Evolutionary conservation across 1,140 invertebrate species (phyloP), one percentile per base, ranked within the genome.

Genomic region (Samia ricini): DNA sequence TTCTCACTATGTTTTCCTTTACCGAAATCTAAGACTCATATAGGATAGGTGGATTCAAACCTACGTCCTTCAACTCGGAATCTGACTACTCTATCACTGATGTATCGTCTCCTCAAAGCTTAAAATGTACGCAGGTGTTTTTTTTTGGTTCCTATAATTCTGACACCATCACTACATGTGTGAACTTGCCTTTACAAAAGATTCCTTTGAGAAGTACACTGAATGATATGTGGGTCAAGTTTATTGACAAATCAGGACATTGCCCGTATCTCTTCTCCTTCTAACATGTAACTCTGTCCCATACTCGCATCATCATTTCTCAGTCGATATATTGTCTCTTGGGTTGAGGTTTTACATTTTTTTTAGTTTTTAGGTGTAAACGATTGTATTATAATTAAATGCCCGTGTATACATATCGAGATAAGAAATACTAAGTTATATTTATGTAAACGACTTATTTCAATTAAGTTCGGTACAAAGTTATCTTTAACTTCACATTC

Each of bases 221-320:
- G 77, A 86, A 86, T 86, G 82, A 83, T 81, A 88, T 81, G 82
- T 88, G 68, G 83, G 85, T 87, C 84, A 87, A 85, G 82, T 85
- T 87, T 87, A 87, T 87, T 86, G 81, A 84, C 78, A 78, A 81
- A 84, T 72, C 77, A 79, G 81, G 73, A 81, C 79, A 61, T 81
- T 81, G 76, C 77, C 73, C 72, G 66, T 59, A 19, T 65, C 56
- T 15, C 26, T 8, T 65, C 67, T n/a, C 33, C 15, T 4, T 64
- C 56, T n/a, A 6, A 23, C 71, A 3, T 42, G 55, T 64, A 29
- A 55, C 54, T 22, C 15, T 33, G 18, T 77, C 69, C 56, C 55
- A 48, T 20, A 68, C 63, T 10, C 26, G 48, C 49, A 59, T 20
- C n/a, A 20, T 19, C 21, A 7, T 24, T 7, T 42, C 33, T 15